phyloP scores from a whole-genome alignment of 1,140 invertebrate species.

The Plodia interpunctella region DNA sequence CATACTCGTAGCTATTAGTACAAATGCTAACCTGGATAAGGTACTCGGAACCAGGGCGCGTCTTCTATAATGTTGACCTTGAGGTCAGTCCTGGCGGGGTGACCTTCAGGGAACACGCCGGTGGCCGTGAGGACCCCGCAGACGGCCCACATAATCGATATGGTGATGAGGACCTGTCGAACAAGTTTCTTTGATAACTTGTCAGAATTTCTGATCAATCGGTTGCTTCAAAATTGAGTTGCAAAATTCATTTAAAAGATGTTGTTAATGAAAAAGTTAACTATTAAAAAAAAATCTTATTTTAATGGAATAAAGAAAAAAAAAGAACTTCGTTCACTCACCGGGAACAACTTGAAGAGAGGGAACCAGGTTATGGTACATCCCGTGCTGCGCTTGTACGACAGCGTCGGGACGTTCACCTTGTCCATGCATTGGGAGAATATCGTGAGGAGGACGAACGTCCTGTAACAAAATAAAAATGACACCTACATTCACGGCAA shows the following conservation, averaged over 20 bases:
- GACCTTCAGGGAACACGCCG: conserved; percentile 80
- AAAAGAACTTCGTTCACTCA: conserved; percentile 62
- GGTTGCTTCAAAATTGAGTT: no score
- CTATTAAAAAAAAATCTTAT: no score
- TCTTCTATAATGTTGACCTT: conserved; percentile 84
- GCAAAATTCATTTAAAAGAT: no score
- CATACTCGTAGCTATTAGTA: no score
- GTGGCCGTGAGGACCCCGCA: conserved; percentile 86
- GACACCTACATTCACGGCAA: no score
- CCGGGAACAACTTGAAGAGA: conserved; percentile 90
- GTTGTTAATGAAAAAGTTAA: no score
- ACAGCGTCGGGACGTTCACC: conserved; percentile 81
- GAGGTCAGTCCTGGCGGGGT: conserved; percentile 87
- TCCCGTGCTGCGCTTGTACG: conserved; percentile 78
- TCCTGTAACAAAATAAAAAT: conserved; percentile 79
- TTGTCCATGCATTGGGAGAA: conserved; percentile 89
- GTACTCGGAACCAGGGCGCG: conserved; percentile 90
- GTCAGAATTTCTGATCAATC: no score
- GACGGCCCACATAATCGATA: conserved; percentile 87
- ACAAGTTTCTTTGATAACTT: no score
- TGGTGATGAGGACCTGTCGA: conserved; percentile 86
- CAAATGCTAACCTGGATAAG: conserved; percentile 93
- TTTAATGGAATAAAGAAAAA: no score
- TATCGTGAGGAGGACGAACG: conserved; percentile 86
- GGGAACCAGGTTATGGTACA: conserved; percentile 81